phyloP scores from a whole-genome alignment of 2,888 invertebrate species.

The Phytoseiulus persimilis region DNA sequence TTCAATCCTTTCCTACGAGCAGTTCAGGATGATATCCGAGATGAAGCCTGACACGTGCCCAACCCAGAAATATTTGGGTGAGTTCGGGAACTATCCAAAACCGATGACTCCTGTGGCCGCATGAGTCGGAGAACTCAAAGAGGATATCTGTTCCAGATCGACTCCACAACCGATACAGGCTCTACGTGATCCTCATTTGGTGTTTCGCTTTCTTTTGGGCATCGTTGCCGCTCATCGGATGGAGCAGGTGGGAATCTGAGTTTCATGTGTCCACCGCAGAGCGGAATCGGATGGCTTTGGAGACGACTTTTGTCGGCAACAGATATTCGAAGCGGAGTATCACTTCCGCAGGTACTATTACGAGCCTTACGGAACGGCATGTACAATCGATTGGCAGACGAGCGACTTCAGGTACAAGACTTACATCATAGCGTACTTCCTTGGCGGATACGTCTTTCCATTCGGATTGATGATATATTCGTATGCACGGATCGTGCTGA shows the following conservation, averaged over 20 bases:
- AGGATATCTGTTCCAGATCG: slow-evolving; percentile 5
- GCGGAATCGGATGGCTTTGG: no score
- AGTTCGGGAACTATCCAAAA: slow-evolving; percentile 36
- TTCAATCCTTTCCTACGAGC: slow-evolving; percentile 46
- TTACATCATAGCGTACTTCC: slow-evolving; percentile 46
- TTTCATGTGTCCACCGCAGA: no score
- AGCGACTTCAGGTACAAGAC: slow-evolving; percentile 47
- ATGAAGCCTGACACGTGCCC: slow-evolving; percentile 22
- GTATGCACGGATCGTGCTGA: background rate
- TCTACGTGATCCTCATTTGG: slow-evolving; percentile 41
- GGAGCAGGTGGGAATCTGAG: slow-evolving; percentile 43
- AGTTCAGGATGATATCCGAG: slow-evolving; percentile 45
- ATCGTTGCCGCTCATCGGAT: slow-evolving; percentile 44
- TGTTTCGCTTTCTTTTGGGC: slow-evolving; percentile 44
- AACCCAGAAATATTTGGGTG: slow-evolving; percentile 42
- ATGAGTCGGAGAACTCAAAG: background rate
- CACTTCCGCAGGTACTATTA: slow-evolving; percentile 44
- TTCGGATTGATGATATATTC: slow-evolving; percentile 39
- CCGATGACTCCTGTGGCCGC: background rate
- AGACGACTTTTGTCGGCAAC: no score
- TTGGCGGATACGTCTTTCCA: slow-evolving; percentile 47
- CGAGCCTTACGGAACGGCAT: slow-evolving; percentile 47
- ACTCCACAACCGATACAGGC: background rate
- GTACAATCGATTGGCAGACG: slow-evolving; percentile 48
- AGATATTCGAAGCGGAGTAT: no score